A percentile compares a stretch with the other conserved stretches of the same genome.
Conservation (phyloP, 2,888 invertebrate genomes). For the Dolichopus griseipennis region DNA sequence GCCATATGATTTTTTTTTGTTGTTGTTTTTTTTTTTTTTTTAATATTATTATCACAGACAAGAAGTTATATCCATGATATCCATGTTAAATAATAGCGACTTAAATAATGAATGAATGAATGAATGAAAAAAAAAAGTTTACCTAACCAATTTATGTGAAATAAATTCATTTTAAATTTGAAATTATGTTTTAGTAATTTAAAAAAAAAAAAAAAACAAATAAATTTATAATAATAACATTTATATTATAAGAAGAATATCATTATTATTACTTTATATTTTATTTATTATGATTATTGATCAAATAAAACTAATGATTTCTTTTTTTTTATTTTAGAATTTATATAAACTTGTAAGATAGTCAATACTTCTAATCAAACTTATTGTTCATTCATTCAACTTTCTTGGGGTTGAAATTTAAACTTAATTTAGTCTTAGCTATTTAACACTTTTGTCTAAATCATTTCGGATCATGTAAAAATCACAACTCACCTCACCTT, state of each 20-base stretch:
- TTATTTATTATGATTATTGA: no score
- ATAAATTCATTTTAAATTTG: background rate
- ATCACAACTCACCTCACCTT: no score
- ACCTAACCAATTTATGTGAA: slow-evolving; percentile 6
- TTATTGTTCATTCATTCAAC: no score
- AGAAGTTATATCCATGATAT: background rate
- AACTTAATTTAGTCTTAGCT: no score
- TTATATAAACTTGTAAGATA: background rate
- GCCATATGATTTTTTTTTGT: background rate
- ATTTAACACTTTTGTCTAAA: no score
- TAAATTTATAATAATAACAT: background rate
- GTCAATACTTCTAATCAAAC: no score
- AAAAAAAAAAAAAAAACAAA: background rate
- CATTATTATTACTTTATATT: background rate
- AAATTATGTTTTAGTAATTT: background rate
- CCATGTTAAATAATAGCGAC: background rate
- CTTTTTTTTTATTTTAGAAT: background rate
- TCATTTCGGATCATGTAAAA: no score
- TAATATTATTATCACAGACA: background rate
- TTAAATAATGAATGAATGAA: no score
- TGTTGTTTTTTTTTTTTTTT: background rate
- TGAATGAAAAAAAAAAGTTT: background rate
- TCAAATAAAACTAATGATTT: background rate
- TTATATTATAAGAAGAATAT: background rate
- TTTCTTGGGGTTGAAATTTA: no score